Conservation (phyloP, 1,140 invertebrate genomes). For the Pomacea maculata region DNA sequence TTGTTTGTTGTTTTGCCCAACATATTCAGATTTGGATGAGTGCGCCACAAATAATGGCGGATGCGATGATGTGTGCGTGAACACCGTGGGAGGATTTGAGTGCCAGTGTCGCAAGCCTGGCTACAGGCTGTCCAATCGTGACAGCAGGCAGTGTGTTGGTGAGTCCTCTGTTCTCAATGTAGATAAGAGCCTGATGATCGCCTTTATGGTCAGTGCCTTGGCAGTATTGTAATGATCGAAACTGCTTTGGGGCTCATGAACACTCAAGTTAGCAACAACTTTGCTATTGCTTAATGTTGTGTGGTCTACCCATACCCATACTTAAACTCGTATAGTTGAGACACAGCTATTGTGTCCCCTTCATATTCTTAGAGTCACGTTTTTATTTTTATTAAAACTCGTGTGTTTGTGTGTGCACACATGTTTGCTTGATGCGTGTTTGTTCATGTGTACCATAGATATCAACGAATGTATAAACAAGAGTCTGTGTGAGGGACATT, state of each 20-base stretch:
- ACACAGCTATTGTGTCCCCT: too few species aligned
- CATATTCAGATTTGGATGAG: constrained; percentile 42
- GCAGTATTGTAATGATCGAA: neutral
- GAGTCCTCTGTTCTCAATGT: neutral
- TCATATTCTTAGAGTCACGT: too few species aligned
- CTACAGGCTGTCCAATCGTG: constrained; percentile 24
- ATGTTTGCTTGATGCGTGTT: constrained; percentile 5
- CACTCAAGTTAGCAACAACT: neutral
- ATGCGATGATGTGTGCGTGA: constrained; percentile 50
- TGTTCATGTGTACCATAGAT: constrained; percentile 62
- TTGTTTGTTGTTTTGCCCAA: too few species aligned
- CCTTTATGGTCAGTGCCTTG: neutral
- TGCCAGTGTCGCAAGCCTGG: constrained; percentile 48
- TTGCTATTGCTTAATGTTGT: neutral
- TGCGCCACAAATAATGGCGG: constrained; percentile 42
- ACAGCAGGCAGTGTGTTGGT: constrained; percentile 35
- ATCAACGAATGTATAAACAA: constrained; percentile 74
- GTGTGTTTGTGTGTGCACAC: neutral
- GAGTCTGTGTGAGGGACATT: constrained; percentile 65
- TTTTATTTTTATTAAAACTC: too few species aligned
- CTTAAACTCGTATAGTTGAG: neutral
- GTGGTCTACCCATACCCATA: neutral
- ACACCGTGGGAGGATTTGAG: constrained; percentile 45
- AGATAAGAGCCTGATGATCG: neutral
- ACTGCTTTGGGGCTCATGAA: neutral